Base-by-base conservation (phyloP, 2,888 invertebrate species). In the Cheilosia impressa region DNA sequence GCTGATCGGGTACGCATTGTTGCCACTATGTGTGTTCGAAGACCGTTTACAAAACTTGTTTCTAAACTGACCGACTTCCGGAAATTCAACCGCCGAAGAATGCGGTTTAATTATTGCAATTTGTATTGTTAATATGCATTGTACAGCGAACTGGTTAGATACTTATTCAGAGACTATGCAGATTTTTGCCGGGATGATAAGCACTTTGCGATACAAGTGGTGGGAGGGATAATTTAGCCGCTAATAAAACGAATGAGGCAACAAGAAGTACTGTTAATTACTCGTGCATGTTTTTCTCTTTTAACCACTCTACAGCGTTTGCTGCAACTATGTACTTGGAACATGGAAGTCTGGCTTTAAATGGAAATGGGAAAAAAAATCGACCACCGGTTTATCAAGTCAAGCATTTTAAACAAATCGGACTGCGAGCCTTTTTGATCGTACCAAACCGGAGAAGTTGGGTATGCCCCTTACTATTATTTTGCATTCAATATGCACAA, bases 41-140 rank as follows among this genome's bases (percentile, higher is more conserved):
- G 1, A 10, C 15, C 17, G 13, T 1, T 4, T 10, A 15, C 0
- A 53, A 62, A 77, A 77, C 77, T 10, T 22, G 77, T 77, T 69
- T 41, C 24, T 9, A 53, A 41, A 47, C 34, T 55, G 53, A 77
- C 77, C 47, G 62, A 31, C 69, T 77, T 77, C 68, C 77, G 77
- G 69, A 60, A 63, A 47, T 53, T 62, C 53, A 68, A 34, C 27
- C 34, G 38, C 10, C 22, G 15, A 24, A 45, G 55, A 62, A 62
- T 73, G 62, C 17, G 24, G 72, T 55, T 62, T 53, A 15, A 73
- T 62, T 53, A 43, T 43, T 73, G 53, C 62, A 62, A 62, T 71
- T 34, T 47, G 31, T 38, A n/a, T 73, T 57, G 13, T 17, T 71
- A 17, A 13, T 47, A 57, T 34, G 19, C 10, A 47, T 31, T 27